Conservation (phyloP, 2,797 vertebrate genomes). For the Philypnodon macrostomus region DNA sequence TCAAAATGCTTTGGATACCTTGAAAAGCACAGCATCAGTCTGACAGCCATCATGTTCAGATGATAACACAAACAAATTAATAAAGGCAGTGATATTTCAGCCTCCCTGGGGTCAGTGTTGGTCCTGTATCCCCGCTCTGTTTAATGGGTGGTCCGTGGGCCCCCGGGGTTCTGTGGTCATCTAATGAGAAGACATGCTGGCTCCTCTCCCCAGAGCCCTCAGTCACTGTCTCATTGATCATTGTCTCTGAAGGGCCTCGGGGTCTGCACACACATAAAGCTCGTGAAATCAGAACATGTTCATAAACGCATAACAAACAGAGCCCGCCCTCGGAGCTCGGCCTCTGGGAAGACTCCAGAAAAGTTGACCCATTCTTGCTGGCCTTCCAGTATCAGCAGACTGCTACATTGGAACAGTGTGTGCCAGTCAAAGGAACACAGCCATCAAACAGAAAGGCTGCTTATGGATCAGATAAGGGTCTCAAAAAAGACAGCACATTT, state of each 20-base stretch:
- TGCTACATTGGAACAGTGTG: too few species aligned
- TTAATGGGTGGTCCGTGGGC: background rate
- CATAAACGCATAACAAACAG: background rate
- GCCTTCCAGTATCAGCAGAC: too few species aligned
- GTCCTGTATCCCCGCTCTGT: background rate
- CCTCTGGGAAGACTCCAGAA: background rate
- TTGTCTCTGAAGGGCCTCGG: background rate
- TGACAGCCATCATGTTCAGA: too few species aligned
- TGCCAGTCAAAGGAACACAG: too few species aligned
- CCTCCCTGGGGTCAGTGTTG: background rate
- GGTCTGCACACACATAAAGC: background rate
- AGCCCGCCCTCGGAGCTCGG: background rate
- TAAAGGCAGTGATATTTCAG: background rate
- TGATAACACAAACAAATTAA: background rate
- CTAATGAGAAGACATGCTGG: background rate
- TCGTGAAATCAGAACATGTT: background rate
- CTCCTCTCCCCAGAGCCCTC: background rate
- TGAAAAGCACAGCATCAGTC: too few species aligned
- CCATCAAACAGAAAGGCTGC: too few species aligned
- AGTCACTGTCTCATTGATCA: background rate
- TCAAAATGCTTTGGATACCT: too few species aligned
- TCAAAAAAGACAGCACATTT: too few species aligned
- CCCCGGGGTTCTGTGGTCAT: background rate
- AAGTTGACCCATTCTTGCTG: too few species aligned
- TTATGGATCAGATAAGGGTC: too few species aligned